Conservation (phyloP, 2,888 invertebrate species). For the Heliconius charithonia region DNA sequence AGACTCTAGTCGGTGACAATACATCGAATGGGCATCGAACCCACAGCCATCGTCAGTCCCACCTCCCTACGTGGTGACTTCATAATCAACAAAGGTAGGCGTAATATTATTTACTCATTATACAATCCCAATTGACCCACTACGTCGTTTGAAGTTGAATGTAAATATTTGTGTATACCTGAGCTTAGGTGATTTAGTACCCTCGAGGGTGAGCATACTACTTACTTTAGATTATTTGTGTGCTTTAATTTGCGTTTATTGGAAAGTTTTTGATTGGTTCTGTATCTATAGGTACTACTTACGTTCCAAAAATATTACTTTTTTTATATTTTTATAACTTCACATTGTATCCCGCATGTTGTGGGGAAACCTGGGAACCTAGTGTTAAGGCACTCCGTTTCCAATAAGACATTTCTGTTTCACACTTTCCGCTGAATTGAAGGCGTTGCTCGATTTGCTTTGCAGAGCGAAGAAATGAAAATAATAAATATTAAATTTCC, state of each 20-base stretch:
- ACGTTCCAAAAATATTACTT: too few species aligned
- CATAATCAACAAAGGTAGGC: neutral
- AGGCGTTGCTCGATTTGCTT: too few species aligned
- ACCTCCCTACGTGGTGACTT: neutral
- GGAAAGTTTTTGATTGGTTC: neutral
- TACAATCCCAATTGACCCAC: slow-evolving; percentile 4
- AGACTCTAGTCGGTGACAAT: neutral
- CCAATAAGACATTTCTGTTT: too few species aligned
- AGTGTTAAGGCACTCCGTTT: too few species aligned
- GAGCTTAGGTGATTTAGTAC: slow-evolving; percentile 7
- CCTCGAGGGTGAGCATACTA: slow-evolving; percentile 11
- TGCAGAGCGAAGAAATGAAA: too few species aligned
- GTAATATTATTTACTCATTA: neutral
- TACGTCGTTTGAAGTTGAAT: slow-evolving; percentile 11
- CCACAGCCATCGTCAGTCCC: neutral
- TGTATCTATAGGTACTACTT: neutral
- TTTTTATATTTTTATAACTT: too few species aligned
- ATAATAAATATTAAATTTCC: too few species aligned
- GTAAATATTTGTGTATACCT: slow-evolving; percentile 24
- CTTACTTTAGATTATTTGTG: slow-evolving; percentile 13
- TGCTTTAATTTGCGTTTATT: slow-evolving; percentile 16
- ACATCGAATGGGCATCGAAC: neutral
- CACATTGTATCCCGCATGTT: too few species aligned
- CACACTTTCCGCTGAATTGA: too few species aligned
- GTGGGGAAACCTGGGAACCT: too few species aligned